Percentiles rank a stretch among this genome's conserved stretches.
Conservation (phyloP, 2,113 vertebrate genomes). For the Emberiza fucata region DNA sequence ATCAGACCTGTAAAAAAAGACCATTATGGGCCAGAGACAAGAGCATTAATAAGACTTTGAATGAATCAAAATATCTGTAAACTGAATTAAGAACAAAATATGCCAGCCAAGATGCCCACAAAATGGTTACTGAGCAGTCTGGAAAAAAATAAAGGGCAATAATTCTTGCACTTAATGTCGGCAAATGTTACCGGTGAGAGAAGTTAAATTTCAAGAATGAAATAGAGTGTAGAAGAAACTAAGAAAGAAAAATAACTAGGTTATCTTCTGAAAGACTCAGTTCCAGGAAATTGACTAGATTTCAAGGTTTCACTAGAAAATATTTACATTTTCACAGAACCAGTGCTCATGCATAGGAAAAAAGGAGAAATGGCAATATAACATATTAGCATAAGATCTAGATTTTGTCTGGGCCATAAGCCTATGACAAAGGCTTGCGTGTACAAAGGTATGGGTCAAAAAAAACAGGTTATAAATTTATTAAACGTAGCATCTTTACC, state of each 20-base stretch:
- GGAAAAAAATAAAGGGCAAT: not conserved
- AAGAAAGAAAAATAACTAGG: not conserved
- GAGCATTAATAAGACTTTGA: not conserved
- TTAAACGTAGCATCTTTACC: not conserved
- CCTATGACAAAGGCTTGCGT: not conserved
- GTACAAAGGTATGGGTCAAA: not conserved
- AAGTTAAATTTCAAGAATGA: not conserved
- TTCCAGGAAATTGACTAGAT: not conserved
- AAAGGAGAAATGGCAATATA: not conserved
- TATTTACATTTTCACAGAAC: not conserved
- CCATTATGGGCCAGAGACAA: not conserved
- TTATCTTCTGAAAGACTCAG: not conserved
- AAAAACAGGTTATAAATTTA: not conserved
- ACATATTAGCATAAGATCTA: not conserved
- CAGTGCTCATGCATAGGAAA: not conserved
- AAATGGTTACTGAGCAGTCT: not conserved
- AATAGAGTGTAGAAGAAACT: not conserved
- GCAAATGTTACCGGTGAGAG: not conserved
- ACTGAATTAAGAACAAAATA: slow-evolving; percentile 15
- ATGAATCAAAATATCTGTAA: slow-evolving; percentile 31
- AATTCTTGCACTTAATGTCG: not conserved
- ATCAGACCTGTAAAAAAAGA: not conserved
- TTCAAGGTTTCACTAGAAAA: not conserved
- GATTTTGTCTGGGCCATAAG: not conserved
- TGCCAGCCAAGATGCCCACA: not conserved